Conservation (phyloP, 1,140 invertebrate species). For the Meloidogyne exigua region DNA sequence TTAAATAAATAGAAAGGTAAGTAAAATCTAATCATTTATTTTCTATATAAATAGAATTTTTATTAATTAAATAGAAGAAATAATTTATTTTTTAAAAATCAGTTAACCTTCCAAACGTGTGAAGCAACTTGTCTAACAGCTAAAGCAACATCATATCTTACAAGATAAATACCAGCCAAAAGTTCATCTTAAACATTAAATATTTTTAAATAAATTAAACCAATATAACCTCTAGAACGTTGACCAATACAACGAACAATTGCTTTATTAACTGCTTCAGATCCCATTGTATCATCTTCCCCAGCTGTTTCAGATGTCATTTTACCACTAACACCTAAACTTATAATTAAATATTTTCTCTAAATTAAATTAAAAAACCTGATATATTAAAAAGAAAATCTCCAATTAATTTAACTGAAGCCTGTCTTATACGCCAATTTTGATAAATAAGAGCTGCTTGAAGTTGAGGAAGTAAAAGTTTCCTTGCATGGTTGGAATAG, state of each 20-base stretch:
- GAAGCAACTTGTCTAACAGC: constrained; percentile 87
- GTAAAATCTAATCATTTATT: no score
- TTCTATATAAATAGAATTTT: no score
- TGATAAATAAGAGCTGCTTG: constrained; percentile 91
- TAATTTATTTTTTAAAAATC: not conserved
- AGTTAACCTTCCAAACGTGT: constrained; percentile 60
- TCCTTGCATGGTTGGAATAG: constrained; percentile 92
- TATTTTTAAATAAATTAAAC: no score
- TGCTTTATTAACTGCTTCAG: constrained; percentile 82
- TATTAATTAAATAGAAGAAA: no score
- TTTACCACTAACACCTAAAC: constrained; percentile 81
- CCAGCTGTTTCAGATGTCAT: constrained; percentile 96
- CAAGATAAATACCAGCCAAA: constrained; percentile 93
- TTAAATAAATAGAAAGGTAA: no score
- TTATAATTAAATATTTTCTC: not conserved
- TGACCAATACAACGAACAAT: constrained; percentile 26
- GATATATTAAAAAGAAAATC: constrained; percentile 94
- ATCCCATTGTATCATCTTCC: constrained; percentile 98
- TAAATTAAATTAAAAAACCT: constrained; percentile 13
- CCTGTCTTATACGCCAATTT: constrained; percentile 95
- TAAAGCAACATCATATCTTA: constrained; percentile 88
- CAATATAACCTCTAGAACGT: not conserved
- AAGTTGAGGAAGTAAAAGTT: constrained; percentile 81
- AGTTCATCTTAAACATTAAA: constrained; percentile 83
- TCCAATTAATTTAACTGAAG: constrained; percentile 91